A percentile compares a stretch with the other conserved stretches of the same genome.
phyloP scores from a whole-genome alignment of 1,140 invertebrate genomes.

The Delia radicum region DNA sequence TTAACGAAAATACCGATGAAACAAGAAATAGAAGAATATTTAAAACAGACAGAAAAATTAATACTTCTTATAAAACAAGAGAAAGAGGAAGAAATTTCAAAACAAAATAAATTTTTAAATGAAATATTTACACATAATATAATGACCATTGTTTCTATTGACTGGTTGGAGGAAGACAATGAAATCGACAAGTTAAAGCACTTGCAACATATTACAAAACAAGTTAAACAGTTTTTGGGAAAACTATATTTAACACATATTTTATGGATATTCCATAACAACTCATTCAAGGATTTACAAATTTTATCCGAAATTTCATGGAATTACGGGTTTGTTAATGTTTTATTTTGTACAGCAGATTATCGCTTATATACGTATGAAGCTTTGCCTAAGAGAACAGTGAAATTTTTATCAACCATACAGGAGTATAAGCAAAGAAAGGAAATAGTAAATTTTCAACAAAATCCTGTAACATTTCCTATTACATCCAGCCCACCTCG shows the following conservation, averaged over 20 bases:
- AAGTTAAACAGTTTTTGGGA: neutral
- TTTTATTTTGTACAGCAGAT: neutral
- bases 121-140: neutral
- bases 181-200: neutral
- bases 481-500: constrained; percentile 12
- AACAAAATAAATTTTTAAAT: too few species aligned
- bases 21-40: neutral
- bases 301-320: neutral
- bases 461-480: neutral
- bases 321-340: neutral
- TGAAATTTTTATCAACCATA: neutral
- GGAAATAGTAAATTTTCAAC: neutral
- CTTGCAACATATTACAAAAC: neutral
- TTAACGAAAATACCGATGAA: neutral
- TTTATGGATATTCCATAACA: neutral
- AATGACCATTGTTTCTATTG: neutral
- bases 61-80: neutral
- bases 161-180: neutral
- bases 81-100: too few species aligned
- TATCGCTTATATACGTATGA: neutral
- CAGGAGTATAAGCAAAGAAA: neutral
- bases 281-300: neutral
- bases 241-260: neutral
- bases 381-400: neutral
- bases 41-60: neutral